These are phyloP conservation scores for Cosmorhoe ocellata DNA, from an alignment of 2,888 invertebrate genomes.

Conservation along the genomic window DNA sequence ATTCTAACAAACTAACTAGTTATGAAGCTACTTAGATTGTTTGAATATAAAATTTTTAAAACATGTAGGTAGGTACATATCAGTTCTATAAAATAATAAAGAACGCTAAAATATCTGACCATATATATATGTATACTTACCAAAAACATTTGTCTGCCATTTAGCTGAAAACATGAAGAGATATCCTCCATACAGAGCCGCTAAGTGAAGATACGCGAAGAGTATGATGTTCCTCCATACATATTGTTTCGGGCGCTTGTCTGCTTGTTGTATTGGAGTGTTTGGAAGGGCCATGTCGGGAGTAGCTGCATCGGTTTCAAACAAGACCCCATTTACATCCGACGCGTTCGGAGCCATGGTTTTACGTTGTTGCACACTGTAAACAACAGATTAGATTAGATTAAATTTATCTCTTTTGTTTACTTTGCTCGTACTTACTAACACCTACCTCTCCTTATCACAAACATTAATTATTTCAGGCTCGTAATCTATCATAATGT, in stretches of 20 bases:
- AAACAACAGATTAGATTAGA: conserved; percentile 32
- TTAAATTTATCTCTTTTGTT: conserved; percentile 20
- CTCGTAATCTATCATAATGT: conserved; percentile 38
- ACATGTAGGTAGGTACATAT: too few species aligned
- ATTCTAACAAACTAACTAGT: too few species aligned
- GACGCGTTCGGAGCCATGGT: conserved; percentile 73
- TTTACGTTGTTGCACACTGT: conserved; percentile 35
- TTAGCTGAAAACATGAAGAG: conserved; percentile 88
- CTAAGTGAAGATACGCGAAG: conserved; percentile 88
- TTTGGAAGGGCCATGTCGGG: conserved; percentile 67
- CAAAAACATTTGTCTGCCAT: conserved; percentile 86
- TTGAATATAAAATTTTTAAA: too few species aligned
- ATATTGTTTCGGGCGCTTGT: conserved; percentile 80
- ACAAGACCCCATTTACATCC: conserved; percentile 72
- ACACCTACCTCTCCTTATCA: conserved; percentile 34
- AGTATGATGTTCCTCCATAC: conserved; percentile 94
- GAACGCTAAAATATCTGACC: too few species aligned
- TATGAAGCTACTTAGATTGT: too few species aligned
- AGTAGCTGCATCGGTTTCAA: conserved; percentile 73
- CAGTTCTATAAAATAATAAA: too few species aligned
- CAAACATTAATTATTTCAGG: conserved; percentile 41
- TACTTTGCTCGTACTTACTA: conserved; percentile 12
- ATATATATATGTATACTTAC: conserved; percentile 79
- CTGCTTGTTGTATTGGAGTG: conserved; percentile 75
- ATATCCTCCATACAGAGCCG: conserved; percentile 89